Evolutionary conservation across 2,888 invertebrate genomes (phyloP), one percentile per base, ranked within the genome.

Genomic region (Steromphala cineraria): DNA sequence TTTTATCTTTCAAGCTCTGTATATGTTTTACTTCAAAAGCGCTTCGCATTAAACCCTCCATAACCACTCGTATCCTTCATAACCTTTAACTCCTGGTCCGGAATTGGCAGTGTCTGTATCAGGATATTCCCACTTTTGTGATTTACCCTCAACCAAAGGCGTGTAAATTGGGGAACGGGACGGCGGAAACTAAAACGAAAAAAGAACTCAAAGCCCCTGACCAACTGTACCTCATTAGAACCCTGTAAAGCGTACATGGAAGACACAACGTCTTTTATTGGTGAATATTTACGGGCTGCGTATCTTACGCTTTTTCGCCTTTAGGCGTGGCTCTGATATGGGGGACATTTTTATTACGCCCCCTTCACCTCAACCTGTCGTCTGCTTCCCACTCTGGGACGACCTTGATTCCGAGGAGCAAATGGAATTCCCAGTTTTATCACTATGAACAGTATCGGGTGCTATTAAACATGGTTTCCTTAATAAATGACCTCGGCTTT

Each of bases 241-340:
- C 24, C 24, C n/a, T 76, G 76, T 76, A 76, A 76, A 75, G 53
- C 28, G 55, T n/a, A 13, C 15, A 10, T 28, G 19, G 21, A 55
- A n/a, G 55, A 76, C 55, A 31, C 28, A 13, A 13, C 15, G 28
- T n/a, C n/a, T 55, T 55, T 53, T 55, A 55, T 53, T 55, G 76
- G 36, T 55, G 24, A 40, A 76, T 53, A 28, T 76, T 55, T 36
- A 76, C 55, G 28, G 76, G 28, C 31, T n/a, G 19, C 55, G 31
- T 76, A 55, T 55, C 55, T 53, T 76, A 53, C 55, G 76, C 76
- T 53, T 28, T 76, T 76, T 76, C 76, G 53, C 76, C 31, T 31
- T 55, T 55, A 40, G 76, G 76, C 76, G 76, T 76, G 76, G 76
- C 36, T 55, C 55, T 28, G 76, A 76, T 76, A 76, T 15, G 21